A percentile compares a stretch with the other conserved stretches of the same genome.
These are phyloP conservation scores for Eulemur rufifrons DNA, from an alignment of 2,113 vertebrate species.

Conservation along the genomic window DNA sequence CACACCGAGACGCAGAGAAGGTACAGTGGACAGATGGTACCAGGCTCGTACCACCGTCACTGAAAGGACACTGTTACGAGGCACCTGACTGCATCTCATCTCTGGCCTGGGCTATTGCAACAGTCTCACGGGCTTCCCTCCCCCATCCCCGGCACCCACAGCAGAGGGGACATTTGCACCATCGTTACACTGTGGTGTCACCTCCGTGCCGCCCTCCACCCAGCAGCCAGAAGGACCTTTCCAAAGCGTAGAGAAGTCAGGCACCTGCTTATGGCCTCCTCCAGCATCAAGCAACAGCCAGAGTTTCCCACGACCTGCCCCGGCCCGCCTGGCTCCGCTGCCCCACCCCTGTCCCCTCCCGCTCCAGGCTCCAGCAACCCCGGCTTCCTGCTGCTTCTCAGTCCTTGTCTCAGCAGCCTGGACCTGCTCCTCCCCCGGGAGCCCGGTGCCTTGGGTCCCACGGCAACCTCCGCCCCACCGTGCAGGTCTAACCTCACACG, in stretches of 20 bases:
- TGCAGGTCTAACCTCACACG: not conserved
- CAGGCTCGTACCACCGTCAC: too few relatives aligned
- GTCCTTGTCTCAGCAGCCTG: not conserved
- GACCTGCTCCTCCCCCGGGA: not conserved
- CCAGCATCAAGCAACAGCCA: fast-evolving
- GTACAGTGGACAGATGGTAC: not conserved
- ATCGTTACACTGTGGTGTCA: not conserved
- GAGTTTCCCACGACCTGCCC: not conserved
- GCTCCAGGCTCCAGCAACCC: not conserved
- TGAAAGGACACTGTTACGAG: not conserved
- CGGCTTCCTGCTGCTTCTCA: not conserved
- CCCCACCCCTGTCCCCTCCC: fast-evolving
- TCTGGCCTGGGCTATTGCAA: not conserved
- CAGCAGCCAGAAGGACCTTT: not conserved
- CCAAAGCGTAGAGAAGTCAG: not conserved
- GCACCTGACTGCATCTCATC: not conserved
- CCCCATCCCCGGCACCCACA: not conserved
- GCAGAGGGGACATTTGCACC: fast-evolving
- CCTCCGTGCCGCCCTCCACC: not conserved
- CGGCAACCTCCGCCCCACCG: not conserved
- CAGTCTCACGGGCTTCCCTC: not conserved
- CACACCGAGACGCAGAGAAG: not conserved
- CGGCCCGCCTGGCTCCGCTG: not conserved
- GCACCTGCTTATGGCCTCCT: not conserved
- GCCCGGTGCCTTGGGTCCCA: too few relatives aligned